These are phyloP conservation scores for Saxidomus purpurata DNA, from an alignment of 1,140 invertebrate species.

Conservation along the genomic window DNA sequence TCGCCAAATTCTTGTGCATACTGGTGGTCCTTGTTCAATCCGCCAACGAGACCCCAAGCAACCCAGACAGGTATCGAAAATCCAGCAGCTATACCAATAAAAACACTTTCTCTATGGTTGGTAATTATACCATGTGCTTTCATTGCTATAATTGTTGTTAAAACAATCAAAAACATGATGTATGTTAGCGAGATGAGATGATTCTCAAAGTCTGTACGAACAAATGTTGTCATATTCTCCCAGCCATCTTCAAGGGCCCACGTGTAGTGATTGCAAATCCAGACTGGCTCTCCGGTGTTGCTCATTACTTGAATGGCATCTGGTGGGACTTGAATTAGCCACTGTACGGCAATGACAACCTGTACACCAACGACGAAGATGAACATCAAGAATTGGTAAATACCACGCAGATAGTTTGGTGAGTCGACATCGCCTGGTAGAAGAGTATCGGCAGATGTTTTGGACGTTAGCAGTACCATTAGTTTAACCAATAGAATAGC, in stretches of 20 bases:
- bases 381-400: slow-evolving; percentile 95
- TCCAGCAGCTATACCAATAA: slow-evolving; percentile 95
- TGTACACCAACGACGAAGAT: slow-evolving; percentile 91
- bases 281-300: slow-evolving; percentile 75
- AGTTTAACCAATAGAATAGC: slow-evolving; percentile 97
- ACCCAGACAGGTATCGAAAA: slow-evolving; percentile 93
- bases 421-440: slow-evolving; percentile 88
- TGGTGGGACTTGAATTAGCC: slow-evolving; percentile 87
- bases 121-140: slow-evolving; percentile 93
- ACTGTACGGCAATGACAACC: slow-evolving; percentile 95
- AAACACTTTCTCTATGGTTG: slow-evolving; percentile 96
- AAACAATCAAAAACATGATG: slow-evolving; percentile 93
- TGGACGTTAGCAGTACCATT: slow-evolving; percentile 95
- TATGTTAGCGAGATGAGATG: slow-evolving; percentile 93
- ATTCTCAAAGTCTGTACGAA: slow-evolving; percentile 86
- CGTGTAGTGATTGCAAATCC: slow-evolving; percentile 84
- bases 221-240: slow-evolving; percentile 79
- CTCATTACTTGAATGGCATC: slow-evolving; percentile 75
- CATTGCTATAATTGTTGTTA: slow-evolving; percentile 94
- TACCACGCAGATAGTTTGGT: slow-evolving; percentile 96
- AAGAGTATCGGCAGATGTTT: slow-evolving; percentile 74
- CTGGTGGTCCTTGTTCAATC: slow-evolving; percentile 89
- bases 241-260: slow-evolving; percentile 80
- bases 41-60: slow-evolving; percentile 91
- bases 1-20: slow-evolving; percentile 88